Evolutionary conservation across 2,888 invertebrate species (phyloP), one percentile per base, ranked within the genome.

Genomic region (Anthoptus insignis): DNA sequence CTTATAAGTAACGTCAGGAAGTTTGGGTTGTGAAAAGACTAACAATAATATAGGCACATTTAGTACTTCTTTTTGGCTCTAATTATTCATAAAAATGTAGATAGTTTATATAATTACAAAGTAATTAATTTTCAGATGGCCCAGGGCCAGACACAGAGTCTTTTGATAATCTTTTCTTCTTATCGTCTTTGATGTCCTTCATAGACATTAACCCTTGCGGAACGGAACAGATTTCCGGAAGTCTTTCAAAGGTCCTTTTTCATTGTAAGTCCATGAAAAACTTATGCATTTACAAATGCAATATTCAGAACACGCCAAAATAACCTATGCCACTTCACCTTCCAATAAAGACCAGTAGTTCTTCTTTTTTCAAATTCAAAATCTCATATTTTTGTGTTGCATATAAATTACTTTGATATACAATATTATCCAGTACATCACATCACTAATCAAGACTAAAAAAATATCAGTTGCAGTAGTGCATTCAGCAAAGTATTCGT

Each of bases 351-450:
- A 66, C 61, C 65, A 74, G 64, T 8, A 71, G 71, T 68, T 74
- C 75, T 59, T 72, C 70, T 58, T 66, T 72, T 69, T 69, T 73
- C 69, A 74, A 66, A 63, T 76, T 72, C 64, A 74, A 64, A 66
- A 72, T 66, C 34, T 73, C 73, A 59, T 58, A 65, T 71, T 47
- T 73, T 61, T 70, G 71, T 64, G 71, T 73, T 64, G 71, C 73
- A 66, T 69, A 74, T 65, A 45, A 64, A 59, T 73, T 69, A 45
- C 70, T 73, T 73, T 71, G 73, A 64, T 72, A 71, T 27, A 75
- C 66, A 68, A 72, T 70, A 69, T 71, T 71, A 39, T 72, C 71
- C 50, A 73, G 47, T 61, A n/a, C n/a, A n/a, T n/a, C n/a, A 69
- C 66, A 59, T 67, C 68, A 37, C 45, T 66, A 69, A 71, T 71